A percentile compares a stretch with the other conserved stretches of the same genome.
phyloP scores from a whole-genome alignment of 1,140 invertebrate genomes.

The Drosophila ambigua region DNA sequence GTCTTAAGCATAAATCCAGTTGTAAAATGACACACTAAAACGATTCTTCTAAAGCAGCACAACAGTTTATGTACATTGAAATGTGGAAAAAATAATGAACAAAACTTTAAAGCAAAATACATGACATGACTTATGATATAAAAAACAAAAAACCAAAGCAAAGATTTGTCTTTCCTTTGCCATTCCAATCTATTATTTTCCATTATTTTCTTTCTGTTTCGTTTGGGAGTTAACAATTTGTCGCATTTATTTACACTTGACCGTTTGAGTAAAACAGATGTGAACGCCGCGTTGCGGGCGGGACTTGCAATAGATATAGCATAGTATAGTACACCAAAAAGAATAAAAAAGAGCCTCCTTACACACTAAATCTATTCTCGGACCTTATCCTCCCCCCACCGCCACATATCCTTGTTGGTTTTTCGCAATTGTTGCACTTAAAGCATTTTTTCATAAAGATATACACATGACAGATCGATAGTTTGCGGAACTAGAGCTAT shows the following conservation, averaged over 20 bases:
- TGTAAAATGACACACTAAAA: slow-evolving; percentile 68
- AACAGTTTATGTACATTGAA: slow-evolving; percentile 69
- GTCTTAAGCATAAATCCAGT: slow-evolving; percentile 38
- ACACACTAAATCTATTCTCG: slow-evolving; percentile 10
- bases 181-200: no score
- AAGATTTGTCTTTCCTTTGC: slow-evolving; percentile 2
- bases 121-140: slow-evolving; percentile 71
- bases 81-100: slow-evolving; percentile 41
- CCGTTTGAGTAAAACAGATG: slow-evolving; percentile 37
- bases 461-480: slow-evolving; percentile 35
- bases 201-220: background rate
- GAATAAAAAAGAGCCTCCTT: slow-evolving; percentile 22
- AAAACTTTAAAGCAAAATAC: slow-evolving; percentile 53
- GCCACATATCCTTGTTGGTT: slow-evolving; percentile 9
- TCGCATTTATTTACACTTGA: slow-evolving; percentile 72
- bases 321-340: slow-evolving; percentile 31
- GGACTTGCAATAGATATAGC: slow-evolving; percentile 6
- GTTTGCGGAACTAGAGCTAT: slow-evolving; percentile 51
- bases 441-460: slow-evolving; percentile 66
- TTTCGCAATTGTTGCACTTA: slow-evolving; percentile 76
- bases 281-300: slow-evolving; percentile 15
- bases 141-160: slow-evolving; percentile 19
- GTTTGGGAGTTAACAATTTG: slow-evolving; percentile 60
- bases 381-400: background rate
- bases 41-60: slow-evolving; percentile 50